Evolutionary conservation across 1,140 invertebrate genomes (phyloP).

Genomic region (Mylabris phalerata): DNA sequence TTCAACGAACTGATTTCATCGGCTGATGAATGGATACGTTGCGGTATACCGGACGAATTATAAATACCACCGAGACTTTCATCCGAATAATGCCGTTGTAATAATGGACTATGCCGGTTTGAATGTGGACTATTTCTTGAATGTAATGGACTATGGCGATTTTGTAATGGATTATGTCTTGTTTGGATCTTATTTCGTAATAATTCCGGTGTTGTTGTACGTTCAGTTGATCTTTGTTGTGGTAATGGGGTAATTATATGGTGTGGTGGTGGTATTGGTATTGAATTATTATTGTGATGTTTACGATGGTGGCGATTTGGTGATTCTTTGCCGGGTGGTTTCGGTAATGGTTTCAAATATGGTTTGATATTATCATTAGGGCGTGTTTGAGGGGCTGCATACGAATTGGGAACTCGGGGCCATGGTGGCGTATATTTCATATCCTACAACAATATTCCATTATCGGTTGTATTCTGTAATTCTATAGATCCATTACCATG

Average conservation of each 20-base stretch:
- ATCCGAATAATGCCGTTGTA: conserved; percentile 54
- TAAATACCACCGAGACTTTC: conserved; percentile 52
- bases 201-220: conserved; percentile 27
- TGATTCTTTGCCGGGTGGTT: conserved; percentile 45
- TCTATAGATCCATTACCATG: too few species aligned
- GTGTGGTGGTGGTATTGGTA: conserved; percentile 23
- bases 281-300: conserved; percentile 19
- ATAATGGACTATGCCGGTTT: conserved; percentile 37
- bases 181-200: conserved; percentile 33
- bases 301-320: conserved; percentile 36
- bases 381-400: conserved; percentile 26
- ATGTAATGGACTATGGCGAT: conserved; percentile 39
- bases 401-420: conserved; percentile 48
- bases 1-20: conserved; percentile 74
- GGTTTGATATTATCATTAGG: conserved; percentile 39
- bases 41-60: conserved; percentile 28
- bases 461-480: too few species aligned
- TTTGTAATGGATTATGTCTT: conserved; percentile 38
- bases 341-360: conserved; percentile 53
- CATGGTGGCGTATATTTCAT: conserved; percentile 47
- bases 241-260: conserved; percentile 28
- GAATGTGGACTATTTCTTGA: conserved; percentile 29
- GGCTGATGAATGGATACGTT: conserved; percentile 65
- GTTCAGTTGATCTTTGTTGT: conserved; percentile 30
- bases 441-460: background rate